These are phyloP conservation scores for Capromys pilorides DNA, from an alignment of 2,797 vertebrate species.

Conservation along the genomic window DNA sequence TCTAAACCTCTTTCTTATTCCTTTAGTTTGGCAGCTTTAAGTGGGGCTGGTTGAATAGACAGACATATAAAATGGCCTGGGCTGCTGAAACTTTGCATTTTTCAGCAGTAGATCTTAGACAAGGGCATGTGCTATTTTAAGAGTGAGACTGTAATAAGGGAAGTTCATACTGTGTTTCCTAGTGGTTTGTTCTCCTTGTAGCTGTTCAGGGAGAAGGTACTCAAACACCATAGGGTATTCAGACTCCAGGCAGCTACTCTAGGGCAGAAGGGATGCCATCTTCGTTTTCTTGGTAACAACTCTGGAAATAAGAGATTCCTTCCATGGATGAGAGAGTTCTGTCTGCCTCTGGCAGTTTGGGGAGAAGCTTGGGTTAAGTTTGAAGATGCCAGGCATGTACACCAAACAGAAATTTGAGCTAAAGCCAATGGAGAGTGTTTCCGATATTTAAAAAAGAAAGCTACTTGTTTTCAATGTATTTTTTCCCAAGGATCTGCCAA, in stretches of 20 bases:
- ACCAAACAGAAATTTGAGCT: conserved; percentile 66
- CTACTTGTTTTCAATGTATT: conserved; percentile 60
- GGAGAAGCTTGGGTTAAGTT: conserved; percentile 63
- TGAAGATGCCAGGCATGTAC: conserved; percentile 53
- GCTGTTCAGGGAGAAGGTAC: conserved; percentile 42
- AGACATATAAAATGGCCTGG: background rate
- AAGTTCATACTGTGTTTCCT: conserved; percentile 55
- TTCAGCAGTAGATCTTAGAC: conserved; percentile 57
- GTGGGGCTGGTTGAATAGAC: conserved; percentile 31
- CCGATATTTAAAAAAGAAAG: conserved; percentile 32
- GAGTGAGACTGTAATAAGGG: conserved; percentile 28
- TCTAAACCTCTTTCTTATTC: conserved; percentile 53
- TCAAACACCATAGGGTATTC: conserved; percentile 13
- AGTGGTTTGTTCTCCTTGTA: conserved; percentile 32
- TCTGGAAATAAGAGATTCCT: conserved; percentile 49
- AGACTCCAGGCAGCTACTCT: background rate
- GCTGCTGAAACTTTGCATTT: conserved; percentile 34
- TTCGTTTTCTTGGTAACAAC: conserved; percentile 30
- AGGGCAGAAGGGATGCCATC: conserved; percentile 31
- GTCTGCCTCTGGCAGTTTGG: conserved; percentile 58
- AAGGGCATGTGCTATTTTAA: conserved; percentile 52
- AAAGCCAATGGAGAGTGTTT: conserved; percentile 67
- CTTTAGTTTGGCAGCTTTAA: conserved; percentile 31
- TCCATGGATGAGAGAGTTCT: conserved; percentile 29
- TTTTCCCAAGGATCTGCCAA: conserved; percentile 30